Conservation (phyloP, 2,888 invertebrate species). For the Asteroscopus sphinx region DNA sequence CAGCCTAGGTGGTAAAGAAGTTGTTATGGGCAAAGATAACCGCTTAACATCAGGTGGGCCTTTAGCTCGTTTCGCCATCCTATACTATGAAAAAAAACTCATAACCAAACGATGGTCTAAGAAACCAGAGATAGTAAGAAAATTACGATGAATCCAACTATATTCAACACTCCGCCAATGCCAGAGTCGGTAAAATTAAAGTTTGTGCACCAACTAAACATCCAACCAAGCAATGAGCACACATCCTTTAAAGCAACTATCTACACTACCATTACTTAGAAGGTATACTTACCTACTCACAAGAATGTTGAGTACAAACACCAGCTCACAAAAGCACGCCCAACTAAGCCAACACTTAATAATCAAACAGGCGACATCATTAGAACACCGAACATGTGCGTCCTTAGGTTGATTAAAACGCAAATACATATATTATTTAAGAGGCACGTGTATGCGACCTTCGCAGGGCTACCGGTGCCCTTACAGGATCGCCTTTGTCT, state of each 20-base stretch:
- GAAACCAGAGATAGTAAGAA: too few relatives aligned
- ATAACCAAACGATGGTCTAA: too few relatives aligned
- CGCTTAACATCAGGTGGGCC: too few relatives aligned
- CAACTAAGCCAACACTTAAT: conserved; percentile 32
- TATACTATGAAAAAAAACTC: too few relatives aligned
- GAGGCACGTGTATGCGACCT: conserved; percentile 50
- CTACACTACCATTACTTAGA: conserved; percentile 3
- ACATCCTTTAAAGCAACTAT: not conserved
- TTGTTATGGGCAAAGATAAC: too few relatives aligned
- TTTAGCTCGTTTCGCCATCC: too few relatives aligned
- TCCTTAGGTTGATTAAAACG: conserved; percentile 56
- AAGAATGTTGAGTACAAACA: conserved; percentile 41
- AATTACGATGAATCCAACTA: too few relatives aligned
- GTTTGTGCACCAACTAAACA: too few relatives aligned
- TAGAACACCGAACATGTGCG: conserved; percentile 53
- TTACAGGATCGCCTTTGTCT: conserved; percentile 50
- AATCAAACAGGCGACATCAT: conserved; percentile 56
- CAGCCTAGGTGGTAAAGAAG: too few relatives aligned
- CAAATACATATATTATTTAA: conserved; percentile 61
- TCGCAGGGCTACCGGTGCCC: conserved; percentile 11
- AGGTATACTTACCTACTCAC: conserved; percentile 10
- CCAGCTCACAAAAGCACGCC: conserved; percentile 27
- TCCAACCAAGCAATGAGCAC: too few relatives aligned
- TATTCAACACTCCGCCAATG: too few relatives aligned
- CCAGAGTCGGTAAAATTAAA: too few relatives aligned